A percentile compares a stretch with the other conserved stretches of the same genome.
These are phyloP conservation scores for Agonopterix arenella DNA, from an alignment of 2,888 invertebrate genomes.

Conservation along the genomic window DNA sequence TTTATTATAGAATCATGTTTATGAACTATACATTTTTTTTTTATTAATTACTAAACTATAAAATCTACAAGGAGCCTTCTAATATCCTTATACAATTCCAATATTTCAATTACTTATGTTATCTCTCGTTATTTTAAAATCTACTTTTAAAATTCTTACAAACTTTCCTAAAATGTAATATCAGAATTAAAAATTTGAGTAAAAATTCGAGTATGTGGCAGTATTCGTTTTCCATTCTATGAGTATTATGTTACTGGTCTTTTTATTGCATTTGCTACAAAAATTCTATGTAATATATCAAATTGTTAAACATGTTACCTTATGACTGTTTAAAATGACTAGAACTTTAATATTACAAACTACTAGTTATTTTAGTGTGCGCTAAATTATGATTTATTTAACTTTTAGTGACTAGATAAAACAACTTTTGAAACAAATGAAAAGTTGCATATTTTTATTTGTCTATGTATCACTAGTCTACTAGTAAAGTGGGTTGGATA, in stretches of 20 bases:
- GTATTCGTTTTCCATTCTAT: slow-evolving; percentile 40
- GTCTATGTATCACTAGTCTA: too few relatives aligned
- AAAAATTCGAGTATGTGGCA: slow-evolving; percentile 65
- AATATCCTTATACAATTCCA: slow-evolving; percentile 29
- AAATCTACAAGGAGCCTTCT: slow-evolving; percentile 10
- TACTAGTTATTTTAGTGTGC: slow-evolving; percentile 1
- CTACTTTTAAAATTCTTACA: slow-evolving; percentile 24
- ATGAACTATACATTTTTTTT: too few relatives aligned
- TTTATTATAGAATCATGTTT: too few relatives aligned
- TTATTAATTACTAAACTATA: not conserved
- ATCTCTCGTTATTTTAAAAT: slow-evolving; percentile 22
- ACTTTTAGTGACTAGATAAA: slow-evolving; percentile 1
- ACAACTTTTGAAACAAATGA: not conserved
- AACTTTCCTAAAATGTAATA: slow-evolving; percentile 27
- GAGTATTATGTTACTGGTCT: slow-evolving; percentile 20
- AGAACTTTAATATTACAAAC: not conserved
- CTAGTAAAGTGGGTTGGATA: too few relatives aligned
- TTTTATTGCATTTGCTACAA: slow-evolving; percentile 25
- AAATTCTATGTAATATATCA: not conserved
- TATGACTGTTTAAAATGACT: slow-evolving; percentile 3
- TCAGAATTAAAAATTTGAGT: slow-evolving; percentile 37
- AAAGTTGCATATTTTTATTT: too few relatives aligned
- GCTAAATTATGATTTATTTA: not conserved
- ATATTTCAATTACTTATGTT: slow-evolving; percentile 17
- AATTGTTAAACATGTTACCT: not conserved